Base-by-base conservation (phyloP, 2,113 vertebrate species). In the Leucopternis melanops region DNA sequence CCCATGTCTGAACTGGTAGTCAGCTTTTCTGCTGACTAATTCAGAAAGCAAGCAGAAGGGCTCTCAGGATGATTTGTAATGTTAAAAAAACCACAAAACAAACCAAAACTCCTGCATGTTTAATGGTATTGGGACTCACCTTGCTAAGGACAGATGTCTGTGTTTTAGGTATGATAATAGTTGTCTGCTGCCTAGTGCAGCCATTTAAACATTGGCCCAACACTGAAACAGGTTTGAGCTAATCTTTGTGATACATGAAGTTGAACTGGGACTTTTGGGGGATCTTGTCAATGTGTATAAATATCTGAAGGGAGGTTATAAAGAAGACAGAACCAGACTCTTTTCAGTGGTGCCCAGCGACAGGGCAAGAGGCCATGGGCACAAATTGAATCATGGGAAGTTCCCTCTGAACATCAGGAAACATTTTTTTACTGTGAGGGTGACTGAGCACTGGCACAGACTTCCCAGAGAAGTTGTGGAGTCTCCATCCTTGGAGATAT, bases 121-220 rank as follows among this genome's bases (percentile, higher is more conserved):
- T 52, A 78, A 17, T 5, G 2, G 13, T 17, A 63, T 50, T 27
- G n/a, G n/a, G 38, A 58, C 25, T 74, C 9, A 62, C 8, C 47
- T 92, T 88, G 16, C 5, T 34, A 59, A 62, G 22, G 40, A 85
- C 7, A 66, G 16, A 58, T 67, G 20, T 20, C 22, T 10, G 8
- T 25, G 6, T 12, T 79, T 88, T 75, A 63, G 9, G 10, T 67
- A 38, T 59, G 57, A 16, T 2, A n/a, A 9, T 20, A 44, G 16
- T 34, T 80, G 10, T 69, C 40, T 86, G 23, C 6, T 66, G 9
- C 14, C 36, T 49, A 6, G 8, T 40, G 26, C 58, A 58, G 34
- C 18, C 36, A 34, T 55, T 65, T 65, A 78, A 52, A 69, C 0
- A 0, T 55, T 1, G 3, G 7, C 13, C 0, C 1, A 63, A 9